Evolutionary conservation across 2,888 invertebrate species (phyloP), one percentile per base, ranked within the genome.

Genomic region (Nezara viridula): DNA sequence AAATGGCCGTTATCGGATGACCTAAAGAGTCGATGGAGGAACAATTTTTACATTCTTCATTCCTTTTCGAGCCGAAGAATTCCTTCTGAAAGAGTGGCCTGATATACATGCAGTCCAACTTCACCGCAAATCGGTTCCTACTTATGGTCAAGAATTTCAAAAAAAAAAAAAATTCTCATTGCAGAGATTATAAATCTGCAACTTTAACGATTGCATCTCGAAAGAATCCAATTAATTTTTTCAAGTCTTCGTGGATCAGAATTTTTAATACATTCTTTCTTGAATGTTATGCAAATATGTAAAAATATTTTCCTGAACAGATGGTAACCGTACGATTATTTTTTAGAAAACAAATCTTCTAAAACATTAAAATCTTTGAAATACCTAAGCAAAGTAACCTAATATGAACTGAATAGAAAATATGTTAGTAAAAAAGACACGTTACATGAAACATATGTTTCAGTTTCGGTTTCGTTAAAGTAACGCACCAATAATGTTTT

Each of bases 21-120:
- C 44, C 44, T 44, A 44, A 81, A 44, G 44, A 81, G 44, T 81
- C 24, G 40, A n/a, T 81, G 81, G 40, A n/a, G 9, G n/a, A n/a
- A 44, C 81, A 37, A 44, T 81, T 81, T 81, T 24, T 12, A 81
- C 44, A 81, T 81, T 81, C 81, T 47, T 47, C 81, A 47, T n/a
- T 81, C 81, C 81, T 81, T 81, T 81, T 47, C n/a, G 44, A 81
- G 44, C 4, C 16, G 9, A 81, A 81, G 81, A 81, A 81, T 81
- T 81, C 5, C 1, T n/a, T 44, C 47, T 44, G 9, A 14, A 47
- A 81, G 12, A 44, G 37, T 4, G 5, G 19, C 32, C 32, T 73
- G 66, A 37, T 19, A 73, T 73, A 32, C 19, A 27, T 27, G 32
- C 7, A 73, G 24, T 32, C 21, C 9, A 73, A 19, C 32, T 7